Conservation (phyloP, 53 echinoderm and acorn worm species). For the Patiria pectinifera region DNA sequence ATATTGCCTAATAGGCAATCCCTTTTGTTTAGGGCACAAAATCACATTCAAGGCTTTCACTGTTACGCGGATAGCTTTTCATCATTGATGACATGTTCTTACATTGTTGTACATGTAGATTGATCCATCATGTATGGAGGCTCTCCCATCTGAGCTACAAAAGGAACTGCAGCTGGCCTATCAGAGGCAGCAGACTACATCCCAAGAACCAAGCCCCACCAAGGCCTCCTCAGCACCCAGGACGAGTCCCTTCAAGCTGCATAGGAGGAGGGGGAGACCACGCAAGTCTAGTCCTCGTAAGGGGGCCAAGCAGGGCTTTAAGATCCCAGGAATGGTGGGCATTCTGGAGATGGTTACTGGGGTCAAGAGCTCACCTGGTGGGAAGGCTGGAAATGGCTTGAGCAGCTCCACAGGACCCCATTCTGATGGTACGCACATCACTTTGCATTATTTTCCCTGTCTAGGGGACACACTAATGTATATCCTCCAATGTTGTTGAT, state of each 20-base stretch:
- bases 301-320: constrained; percentile 17
- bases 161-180: constrained; percentile 84
- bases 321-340: background rate
- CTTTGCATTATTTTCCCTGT: background rate
- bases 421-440: background rate
- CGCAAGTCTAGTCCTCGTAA: constrained; percentile 70
- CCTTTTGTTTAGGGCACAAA: too few species aligned
- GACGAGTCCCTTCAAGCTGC: constrained; percentile 77
- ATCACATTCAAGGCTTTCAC: too few species aligned
- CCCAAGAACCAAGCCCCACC: constrained; percentile 2
- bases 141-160: constrained; percentile 85
- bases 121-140: constrained; percentile 93
- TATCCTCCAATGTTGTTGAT: too few species aligned
- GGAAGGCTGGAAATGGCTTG: background rate
- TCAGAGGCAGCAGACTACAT: constrained; percentile 46
- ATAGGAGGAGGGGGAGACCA: constrained; percentile 74
- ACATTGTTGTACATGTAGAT: constrained; percentile 59
- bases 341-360: constrained; percentile 57
- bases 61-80: too few species aligned
- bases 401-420: background rate
- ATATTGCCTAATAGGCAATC: too few species aligned
- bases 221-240: constrained; percentile 33
- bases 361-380: constrained; percentile 21
- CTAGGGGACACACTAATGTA: too few species aligned
- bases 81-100: too few species aligned